phyloP scores from a whole-genome alignment of 2,888 invertebrate species.

The Heteromurus nitidus region DNA sequence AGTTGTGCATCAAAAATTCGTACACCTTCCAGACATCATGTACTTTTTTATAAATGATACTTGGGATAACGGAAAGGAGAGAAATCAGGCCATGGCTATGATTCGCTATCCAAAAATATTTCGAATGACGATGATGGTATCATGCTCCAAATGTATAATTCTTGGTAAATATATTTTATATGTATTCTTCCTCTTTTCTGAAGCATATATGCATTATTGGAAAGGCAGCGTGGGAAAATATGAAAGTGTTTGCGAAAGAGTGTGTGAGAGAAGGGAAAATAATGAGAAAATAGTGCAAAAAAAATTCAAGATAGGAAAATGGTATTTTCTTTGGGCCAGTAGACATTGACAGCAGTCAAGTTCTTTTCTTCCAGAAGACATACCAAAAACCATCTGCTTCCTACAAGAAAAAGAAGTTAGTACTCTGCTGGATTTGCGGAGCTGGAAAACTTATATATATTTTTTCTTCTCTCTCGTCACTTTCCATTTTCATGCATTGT shows the following conservation, averaged over 20 bases:
- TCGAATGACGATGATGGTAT: neutral
- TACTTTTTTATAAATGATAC: constrained; percentile 29
- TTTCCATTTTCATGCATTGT: constrained; percentile 12
- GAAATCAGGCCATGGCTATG: neutral
- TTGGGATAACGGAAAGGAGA: neutral
- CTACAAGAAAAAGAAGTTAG: too few relatives aligned
- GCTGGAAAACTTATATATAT: too few relatives aligned
- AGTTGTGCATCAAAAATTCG: too few relatives aligned
- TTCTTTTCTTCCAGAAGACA: neutral
- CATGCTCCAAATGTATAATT: neutral
- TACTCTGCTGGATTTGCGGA: too few relatives aligned
- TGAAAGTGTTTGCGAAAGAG: too few relatives aligned
- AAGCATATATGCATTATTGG: too few relatives aligned
- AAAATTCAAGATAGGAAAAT: neutral
- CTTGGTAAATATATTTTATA: too few relatives aligned
- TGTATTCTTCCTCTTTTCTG: too few relatives aligned
- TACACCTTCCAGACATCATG: neutral
- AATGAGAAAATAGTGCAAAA: neutral
- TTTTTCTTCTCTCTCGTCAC: constrained; percentile 25
- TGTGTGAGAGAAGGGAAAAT: constrained; percentile 8
- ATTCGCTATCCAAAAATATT: neutral
- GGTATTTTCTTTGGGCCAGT: constrained; percentile 19
- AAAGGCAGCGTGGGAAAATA: too few relatives aligned
- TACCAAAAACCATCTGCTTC: too few relatives aligned
- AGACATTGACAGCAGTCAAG: neutral